Conservation (phyloP, 2,113 vertebrate genomes). For the Pseudonaja textilis region DNA sequence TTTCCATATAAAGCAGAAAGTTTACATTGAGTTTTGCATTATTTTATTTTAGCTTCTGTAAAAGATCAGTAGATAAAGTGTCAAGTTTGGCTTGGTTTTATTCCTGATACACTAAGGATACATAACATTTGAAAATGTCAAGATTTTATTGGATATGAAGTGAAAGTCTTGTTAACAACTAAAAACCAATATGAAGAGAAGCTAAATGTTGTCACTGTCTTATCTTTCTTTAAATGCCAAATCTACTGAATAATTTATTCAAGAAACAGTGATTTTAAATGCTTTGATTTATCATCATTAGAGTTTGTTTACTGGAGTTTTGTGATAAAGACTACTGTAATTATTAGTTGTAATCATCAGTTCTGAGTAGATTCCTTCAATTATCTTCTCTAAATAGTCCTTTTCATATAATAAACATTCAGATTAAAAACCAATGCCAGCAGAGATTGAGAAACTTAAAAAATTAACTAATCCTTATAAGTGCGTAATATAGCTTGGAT, state of each 20-base stretch:
- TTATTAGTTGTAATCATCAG: background rate
- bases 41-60: background rate
- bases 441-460: background rate
- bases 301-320: conserved; percentile 26
- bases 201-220: conserved; percentile 24
- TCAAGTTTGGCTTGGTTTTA: conserved; percentile 36
- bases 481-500: background rate
- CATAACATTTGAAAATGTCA: conserved; percentile 40
- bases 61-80: conserved; percentile 38
- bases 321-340: conserved; percentile 12
- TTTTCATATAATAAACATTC: conserved; percentile 11
- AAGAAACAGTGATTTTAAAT: conserved; percentile 23
- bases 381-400: conserved; percentile 33
- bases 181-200: background rate
- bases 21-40: background rate
- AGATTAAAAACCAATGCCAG: conserved; percentile 1
- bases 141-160: conserved; percentile 25
- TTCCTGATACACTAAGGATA: conserved; percentile 48
- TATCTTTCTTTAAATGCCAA: conserved; percentile 42
- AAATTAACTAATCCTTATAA: background rate
- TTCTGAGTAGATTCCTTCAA: conserved; percentile 32
- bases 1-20: conserved; percentile 21
- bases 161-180: conserved; percentile 43
- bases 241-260: conserved; percentile 43
- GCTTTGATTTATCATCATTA: conserved; percentile 25